Evolutionary conservation across 1,140 invertebrate genomes (phyloP), one percentile per base, ranked within the genome.

Genomic region (Spodoptera litura): DNA sequence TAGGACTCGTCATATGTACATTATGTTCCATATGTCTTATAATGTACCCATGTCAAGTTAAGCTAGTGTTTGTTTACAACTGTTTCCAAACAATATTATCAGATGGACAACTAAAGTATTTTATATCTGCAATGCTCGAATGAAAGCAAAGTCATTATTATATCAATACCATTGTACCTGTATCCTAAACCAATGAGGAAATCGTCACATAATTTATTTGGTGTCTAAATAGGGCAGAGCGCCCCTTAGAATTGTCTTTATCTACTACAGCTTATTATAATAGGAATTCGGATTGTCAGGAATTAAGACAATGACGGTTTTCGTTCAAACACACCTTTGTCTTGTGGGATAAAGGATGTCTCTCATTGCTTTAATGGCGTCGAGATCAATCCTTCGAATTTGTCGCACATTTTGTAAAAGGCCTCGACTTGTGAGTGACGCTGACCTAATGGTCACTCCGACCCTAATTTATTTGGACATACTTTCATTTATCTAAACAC

Each of bases 271-370:
- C 68, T 71, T 52, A 71, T 71, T n/a, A 71, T 71, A 56, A 71
- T 55, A 51, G 44, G 27, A 75, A 62, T 75, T 38, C 27, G 20
- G 44, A 31, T 62, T 15, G 38, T 75, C 35, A 15, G 49, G 35
- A 52, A 62, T 62, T 52, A 49, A 44, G 31, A 73, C 56, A 73
- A 73, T 72, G 51, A 72, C 55, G 71, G 71, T 73, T 55, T 51
- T 55, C 68, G 68, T 71, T 71, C 68, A 71, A 71, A 71, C 52
- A 71, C 68, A 71, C 68, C 68, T 71, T 71, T 71, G 68, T 71
- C 52, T 71, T 56, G 9, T 15, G 68, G 52, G 68, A 71, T 71
- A 71, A 71, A 71, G 52, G 68, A 71, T 71, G 52, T 55, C 68
- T 38, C 27, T 71, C 66, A 70, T 70, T 71, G 68, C 53, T 71